Evolutionary conservation across 2,797 vertebrate genomes (phyloP), one percentile per base, ranked within the genome.

Genomic region (Pampus argenteus): DNA sequence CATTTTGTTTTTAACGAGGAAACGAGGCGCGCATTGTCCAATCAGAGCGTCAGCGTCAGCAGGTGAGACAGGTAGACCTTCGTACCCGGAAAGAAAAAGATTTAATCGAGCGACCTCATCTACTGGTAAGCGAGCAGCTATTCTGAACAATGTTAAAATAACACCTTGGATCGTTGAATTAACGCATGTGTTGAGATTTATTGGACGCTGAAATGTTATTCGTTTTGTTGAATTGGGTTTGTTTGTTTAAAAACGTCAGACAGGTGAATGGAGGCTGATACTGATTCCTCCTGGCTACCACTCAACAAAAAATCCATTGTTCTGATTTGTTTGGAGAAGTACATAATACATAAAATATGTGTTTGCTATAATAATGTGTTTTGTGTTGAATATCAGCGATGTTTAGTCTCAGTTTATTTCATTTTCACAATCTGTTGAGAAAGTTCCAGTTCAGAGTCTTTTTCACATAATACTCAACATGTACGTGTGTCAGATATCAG

Each of bases 1-100:
- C 5, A 5, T 29, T 10, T 31, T 31, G 31, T 31, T 31, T 31
- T 9, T 9, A 31, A 31, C 8, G 31, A 31, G 31, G 31, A 31
- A 31, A 31, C 31, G 31, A 31, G 31, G 31, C 31, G 4, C 28
- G 7, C 28, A 29, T 5, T 5, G 28, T 29, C 28, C 28, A 29
- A 29, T 29, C 40, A 52, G 51, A 23, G 52, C 6, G 25, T 45
- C 49, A 15, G 20, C 15, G 20, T 18, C 8, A 40, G 36, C 80
- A 80, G 74, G 76, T 71, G 70, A 15, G 57, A 51, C 74, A 47
- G 47, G n/a, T 26, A n/a, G 5, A 52, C 15, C 31, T 60, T 42
- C 9, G 7, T 17, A 79, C 81, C 84, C 69, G 84, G 84, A 86
- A 86, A 20, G 2, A 57, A 63, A 57, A 1, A 11, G 5, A 66